phyloP scores from a whole-genome alignment of 2,113 vertebrate species.

The Rhinogobius similis region DNA sequence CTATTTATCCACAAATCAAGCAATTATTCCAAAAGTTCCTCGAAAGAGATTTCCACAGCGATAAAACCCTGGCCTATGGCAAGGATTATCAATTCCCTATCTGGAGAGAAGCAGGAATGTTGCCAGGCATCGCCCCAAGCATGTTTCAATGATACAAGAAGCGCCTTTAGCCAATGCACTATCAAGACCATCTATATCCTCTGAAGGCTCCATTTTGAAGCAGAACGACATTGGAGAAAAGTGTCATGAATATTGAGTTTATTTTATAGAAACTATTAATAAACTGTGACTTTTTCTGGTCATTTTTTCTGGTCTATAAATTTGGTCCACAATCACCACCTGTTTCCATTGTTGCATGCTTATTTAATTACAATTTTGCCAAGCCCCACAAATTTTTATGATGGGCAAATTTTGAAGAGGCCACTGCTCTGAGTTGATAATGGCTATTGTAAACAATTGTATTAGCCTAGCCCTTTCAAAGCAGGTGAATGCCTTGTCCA shows the following conservation, averaged over 20 bases:
- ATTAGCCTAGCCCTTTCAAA: constrained; percentile 43
- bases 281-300: background rate
- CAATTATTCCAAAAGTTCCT: constrained; percentile 39
- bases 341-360: background rate
- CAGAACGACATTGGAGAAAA: background rate
- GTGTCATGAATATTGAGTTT: background rate
- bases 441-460: constrained; percentile 19
- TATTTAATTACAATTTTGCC: constrained; percentile 9
- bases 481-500: constrained; percentile 19
- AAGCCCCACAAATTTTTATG: constrained; percentile 13
- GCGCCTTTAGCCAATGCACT: background rate
- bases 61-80: constrained; percentile 29
- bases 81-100: constrained; percentile 36
- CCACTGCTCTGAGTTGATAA: constrained; percentile 11
- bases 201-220: background rate
- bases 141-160: constrained; percentile 11
- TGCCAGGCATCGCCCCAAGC: constrained; percentile 9
- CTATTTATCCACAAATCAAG: constrained; percentile 31
- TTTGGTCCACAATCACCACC: background rate
- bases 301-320: background rate
- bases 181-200: constrained; percentile 22
- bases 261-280: background rate
- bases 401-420: background rate
- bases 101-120: background rate
- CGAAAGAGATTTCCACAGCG: constrained; percentile 27